A percentile compares a stretch with the other conserved stretches of the same genome.
These are phyloP conservation scores for Plagodis pulveraria DNA, from an alignment of 2,888 invertebrate species.

Conservation along the genomic window DNA sequence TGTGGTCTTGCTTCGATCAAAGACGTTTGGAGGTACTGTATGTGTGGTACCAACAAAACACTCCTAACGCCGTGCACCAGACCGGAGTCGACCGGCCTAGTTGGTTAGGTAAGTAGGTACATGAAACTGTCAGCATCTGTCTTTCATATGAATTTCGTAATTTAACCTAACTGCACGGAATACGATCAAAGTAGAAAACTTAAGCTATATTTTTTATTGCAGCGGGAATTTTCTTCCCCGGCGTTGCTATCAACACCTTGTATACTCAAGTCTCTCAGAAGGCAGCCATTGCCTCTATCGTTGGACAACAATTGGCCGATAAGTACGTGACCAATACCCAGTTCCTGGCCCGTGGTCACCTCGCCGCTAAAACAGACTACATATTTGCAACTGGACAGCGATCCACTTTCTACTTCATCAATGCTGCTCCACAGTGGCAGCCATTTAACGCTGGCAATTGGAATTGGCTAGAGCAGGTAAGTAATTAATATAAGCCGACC, in stretches of 20 bases:
- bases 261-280: slow-evolving; percentile 72
- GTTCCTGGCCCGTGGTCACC: slow-evolving; percentile 85
- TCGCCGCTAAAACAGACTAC: slow-evolving; percentile 86
- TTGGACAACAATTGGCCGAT: slow-evolving; percentile 63
- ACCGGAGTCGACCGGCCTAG: slow-evolving; percentile 74
- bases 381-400: slow-evolving; percentile 84
- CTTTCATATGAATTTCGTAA: no score
- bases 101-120: slow-evolving; percentile 64
- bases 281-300: slow-evolving; percentile 52
- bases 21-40: slow-evolving; percentile 78
- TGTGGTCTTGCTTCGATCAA: slow-evolving; percentile 83
- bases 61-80: slow-evolving; percentile 76
- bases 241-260: slow-evolving; percentile 63
- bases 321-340: slow-evolving; percentile 74
- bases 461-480: slow-evolving; percentile 78
- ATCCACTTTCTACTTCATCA: slow-evolving; percentile 86
- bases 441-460: slow-evolving; percentile 86
- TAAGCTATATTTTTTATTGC: no score
- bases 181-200: no score
- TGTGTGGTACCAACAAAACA: slow-evolving; percentile 75
- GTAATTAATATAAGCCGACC: slow-evolving; percentile 36
- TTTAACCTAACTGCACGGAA: no score
- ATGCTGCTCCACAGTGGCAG: slow-evolving; percentile 89
- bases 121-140: neutral
- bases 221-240: slow-evolving; percentile 80